Base-by-base conservation (phyloP, 2,888 invertebrate genomes). In the Aethes cnicana region DNA sequence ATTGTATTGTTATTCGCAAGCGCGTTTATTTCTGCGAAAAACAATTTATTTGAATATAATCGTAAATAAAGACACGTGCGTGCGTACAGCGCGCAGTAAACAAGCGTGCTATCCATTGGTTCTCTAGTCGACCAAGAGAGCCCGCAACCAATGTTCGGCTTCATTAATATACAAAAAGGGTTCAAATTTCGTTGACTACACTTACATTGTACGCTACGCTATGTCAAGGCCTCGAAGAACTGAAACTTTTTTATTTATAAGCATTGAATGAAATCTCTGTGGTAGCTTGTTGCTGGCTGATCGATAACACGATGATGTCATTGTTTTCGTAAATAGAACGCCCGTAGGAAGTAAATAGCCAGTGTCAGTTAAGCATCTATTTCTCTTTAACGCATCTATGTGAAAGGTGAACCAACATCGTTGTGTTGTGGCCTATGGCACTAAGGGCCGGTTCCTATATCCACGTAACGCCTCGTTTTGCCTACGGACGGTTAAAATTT, bases 11-110 rank as follows among this genome's bases (percentile, higher is more conserved):
- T 39, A 23, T 39, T 25, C 41, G 25, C 46, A 44, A 23, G 23
- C 47, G 35, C 53, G 53, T 46, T 60, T 42, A 54, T 53, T 53
- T 44, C 47, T 28, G 47, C 25, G 33, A 12, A 54, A 8, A 50
- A 39, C 30, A 11, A 43, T 23, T 6, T 25, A 25, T n/a, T 16
- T 50, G 42, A 36, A 47, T n/a, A 55, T 57, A 60, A 43, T 30
- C 32, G 25, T 43, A 11, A 17, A 28, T 9, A 12, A 20, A 41
- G 26, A 26, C 17, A 26, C 9, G 18, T 28, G 18, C 9, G 18
- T 28, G 18, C 28, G 41, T 42, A 28, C 17, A 12, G 12, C 26
- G 18, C 41, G 16, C 25, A 25, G 39, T 39, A 39, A 39, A 39
- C 39, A 39, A 35, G 25, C 6, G 6, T 28, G 41, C 18, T 42